Evolutionary conservation across 2,113 vertebrate genomes (phyloP).

Genomic region (Baryphthengus martii): DNA sequence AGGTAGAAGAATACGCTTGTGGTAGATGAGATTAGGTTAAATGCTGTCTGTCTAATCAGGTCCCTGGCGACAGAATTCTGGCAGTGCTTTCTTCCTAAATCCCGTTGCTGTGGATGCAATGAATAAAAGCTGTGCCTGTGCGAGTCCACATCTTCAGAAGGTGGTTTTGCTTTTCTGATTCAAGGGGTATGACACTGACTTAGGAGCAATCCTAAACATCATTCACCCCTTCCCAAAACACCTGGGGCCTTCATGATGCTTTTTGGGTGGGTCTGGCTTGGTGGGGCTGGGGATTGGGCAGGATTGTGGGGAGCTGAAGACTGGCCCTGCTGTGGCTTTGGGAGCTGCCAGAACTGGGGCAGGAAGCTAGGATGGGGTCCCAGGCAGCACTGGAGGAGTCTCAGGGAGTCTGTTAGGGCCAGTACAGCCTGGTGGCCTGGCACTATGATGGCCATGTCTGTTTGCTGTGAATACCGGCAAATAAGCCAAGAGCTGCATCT

Average conservation of each 20-base stretch:
- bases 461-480: background rate
- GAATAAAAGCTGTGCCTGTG: background rate
- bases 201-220: background rate
- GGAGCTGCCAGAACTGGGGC: background rate
- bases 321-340: background rate
- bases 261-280: too few relatives aligned
- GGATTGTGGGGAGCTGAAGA: background rate
- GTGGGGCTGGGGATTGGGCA: too few relatives aligned
- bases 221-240: background rate
- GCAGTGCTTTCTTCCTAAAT: slow-evolving; percentile 13
- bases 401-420: background rate
- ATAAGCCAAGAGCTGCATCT: background rate
- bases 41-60: slow-evolving; percentile 20
- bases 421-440: too few relatives aligned
- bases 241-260: fast-evolving
- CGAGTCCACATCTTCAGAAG: background rate
- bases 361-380: too few relatives aligned
- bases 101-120: background rate
- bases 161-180: background rate
- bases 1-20: background rate
- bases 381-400: background rate
- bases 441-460: background rate
- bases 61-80: background rate
- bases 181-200: fast-evolving
- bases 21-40: slow-evolving; percentile 47